These are phyloP conservation scores for Ceriagrion tenellum DNA, from an alignment of 2,888 invertebrate genomes.

Conservation along the genomic window DNA sequence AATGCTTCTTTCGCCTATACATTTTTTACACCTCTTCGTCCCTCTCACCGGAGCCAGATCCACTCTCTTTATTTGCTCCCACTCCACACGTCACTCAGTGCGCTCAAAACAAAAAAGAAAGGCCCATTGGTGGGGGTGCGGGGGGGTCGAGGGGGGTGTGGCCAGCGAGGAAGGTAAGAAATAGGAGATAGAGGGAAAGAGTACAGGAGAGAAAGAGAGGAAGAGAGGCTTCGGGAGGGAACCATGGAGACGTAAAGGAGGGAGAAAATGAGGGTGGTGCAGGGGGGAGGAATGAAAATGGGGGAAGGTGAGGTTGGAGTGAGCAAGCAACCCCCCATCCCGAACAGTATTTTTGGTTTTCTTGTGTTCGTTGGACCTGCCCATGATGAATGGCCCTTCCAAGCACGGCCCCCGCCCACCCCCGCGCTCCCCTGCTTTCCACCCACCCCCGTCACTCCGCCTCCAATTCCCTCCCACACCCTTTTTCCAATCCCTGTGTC, in stretches of 20 bases:
- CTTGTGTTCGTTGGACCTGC: slow-evolving; percentile 64
- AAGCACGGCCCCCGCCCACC: not conserved
- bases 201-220: too few relatives aligned
- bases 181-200: not conserved
- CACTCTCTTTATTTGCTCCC: slow-evolving; percentile 61
- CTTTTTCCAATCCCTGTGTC: slow-evolving; percentile 27
- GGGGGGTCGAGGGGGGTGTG: not conserved
- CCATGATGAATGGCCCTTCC: slow-evolving; percentile 66
- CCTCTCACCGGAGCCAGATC: not conserved
- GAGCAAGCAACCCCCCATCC: slow-evolving; percentile 19
- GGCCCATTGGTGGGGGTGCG: not conserved
- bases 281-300: not conserved
- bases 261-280: not conserved
- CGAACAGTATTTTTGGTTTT: slow-evolving; percentile 67
- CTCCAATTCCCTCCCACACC: not conserved
- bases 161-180: not conserved
- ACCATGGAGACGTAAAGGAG: not conserved
- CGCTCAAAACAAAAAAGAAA: slow-evolving; percentile 37
- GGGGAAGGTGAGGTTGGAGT: not conserved
- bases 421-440: not conserved
- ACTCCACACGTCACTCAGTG: slow-evolving; percentile 34
- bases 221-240: not conserved
- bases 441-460: not conserved
- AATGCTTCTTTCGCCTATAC: not conserved
- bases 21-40: not conserved